Base-by-base conservation (phyloP, 2,113 vertebrate species). In the Tor tambroides region DNA sequence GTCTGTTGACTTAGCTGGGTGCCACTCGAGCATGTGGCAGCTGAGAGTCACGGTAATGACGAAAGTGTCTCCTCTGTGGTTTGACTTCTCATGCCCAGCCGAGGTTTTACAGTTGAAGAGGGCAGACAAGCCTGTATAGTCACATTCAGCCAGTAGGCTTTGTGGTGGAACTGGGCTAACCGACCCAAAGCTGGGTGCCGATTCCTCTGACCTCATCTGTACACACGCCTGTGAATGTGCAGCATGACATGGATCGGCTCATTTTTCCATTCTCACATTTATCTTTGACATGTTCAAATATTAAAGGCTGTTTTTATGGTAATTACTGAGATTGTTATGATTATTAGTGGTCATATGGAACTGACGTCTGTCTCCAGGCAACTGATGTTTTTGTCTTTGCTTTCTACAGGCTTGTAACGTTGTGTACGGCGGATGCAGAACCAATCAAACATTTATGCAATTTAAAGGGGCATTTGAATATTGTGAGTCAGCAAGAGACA, bases 371-470 rank as follows among this genome's bases (percentile, higher is more conserved):
- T 94, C 91, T 92, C 93, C 90, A 93, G 86, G 93, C 91, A 59
- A 93, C 93, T 93, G 80, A 94, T 94, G 92, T 93, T 92, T 93
- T 90, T 90, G 61, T 93, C 88, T 91, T 83, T 88, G 38, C 49
- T 83, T 91, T 46, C 90, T 54, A 85, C 93, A 95, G 95, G 95
- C 89, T 92, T 96, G 91, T 96, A 93, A 93, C 90, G 88, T 92
- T 8, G 90, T 88, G 85, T 88, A 91, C 89, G 90, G 89, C 87
- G 90, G 90, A 91, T 88, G 83, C 1, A 85, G 92, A 93, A 92
- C 91, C 91, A 89, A 91, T 93, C 91, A 92, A 91, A 94, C 92
- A 87, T 92, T 94, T 95, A 96, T 95, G 94, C 95, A 95, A 95
- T 94, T 91, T 89, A 65, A 90, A 91, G 90, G 93, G 94, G 94